Base-by-base conservation (phyloP, 1,140 invertebrate genomes). In the Drosophila sp. region DNA sequence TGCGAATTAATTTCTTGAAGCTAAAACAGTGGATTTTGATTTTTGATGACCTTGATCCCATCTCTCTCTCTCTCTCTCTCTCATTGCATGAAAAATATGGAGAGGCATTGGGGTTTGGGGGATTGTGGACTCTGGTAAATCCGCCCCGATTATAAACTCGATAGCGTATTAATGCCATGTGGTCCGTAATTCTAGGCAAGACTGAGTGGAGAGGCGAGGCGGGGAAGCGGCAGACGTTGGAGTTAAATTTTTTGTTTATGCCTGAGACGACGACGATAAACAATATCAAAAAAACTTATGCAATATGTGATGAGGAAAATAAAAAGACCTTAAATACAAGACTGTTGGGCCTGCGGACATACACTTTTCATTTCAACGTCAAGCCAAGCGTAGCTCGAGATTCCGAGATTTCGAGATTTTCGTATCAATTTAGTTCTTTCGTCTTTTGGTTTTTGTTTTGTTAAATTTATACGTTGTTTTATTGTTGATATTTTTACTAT, bases 301-400 rank as follows among this genome's bases (percentile, higher is more conserved):
- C 56, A 57, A 57, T 35, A 57, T 17, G 17, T 4, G 4, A 33
- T 40, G 29, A 38, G 7, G 38, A 44, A 66, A 41, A 5, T 56
- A 27, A 23, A 68, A 41, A 55, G 30, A 68, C 33, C 33, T 67
- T 67, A 72, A 66, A 75, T 66, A 66, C 25, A 74, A 74, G 17
- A 65, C 47, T 60, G 41, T 74, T 67, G n/a, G 66, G 64, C 55
- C 44, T 55, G 7, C 61, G 57, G 33, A 35, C 40, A 60, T 60
- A 67, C 70, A 76, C 47, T 72, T 68, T 70, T 67, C 55, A 63
- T 78, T 75, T 40, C 60, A 54, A 32, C 70, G 73, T 75, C 60
- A 27, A 50, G 3, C 44, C 23, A 50, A 50, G 72, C 72, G 66
- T 70, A 70, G 67, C 72, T 75, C 54, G 63, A 75, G 67, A 66